Evolutionary conservation across 2,113 vertebrate genomes (phyloP), one percentile per base, ranked within the genome.

Genomic region (Ciconia maguari): DNA sequence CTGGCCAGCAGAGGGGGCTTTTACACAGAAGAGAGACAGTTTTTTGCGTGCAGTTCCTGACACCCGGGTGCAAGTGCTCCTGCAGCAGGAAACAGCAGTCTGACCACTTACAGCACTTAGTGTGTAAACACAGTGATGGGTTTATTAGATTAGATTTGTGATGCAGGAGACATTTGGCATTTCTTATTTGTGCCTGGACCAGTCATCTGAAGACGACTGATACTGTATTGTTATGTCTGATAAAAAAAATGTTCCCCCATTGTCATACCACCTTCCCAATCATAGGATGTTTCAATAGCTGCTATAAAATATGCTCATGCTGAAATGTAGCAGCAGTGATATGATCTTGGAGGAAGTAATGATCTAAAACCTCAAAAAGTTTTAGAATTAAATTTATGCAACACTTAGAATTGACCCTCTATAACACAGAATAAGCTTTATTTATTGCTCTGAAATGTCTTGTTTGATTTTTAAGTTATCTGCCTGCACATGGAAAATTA

Each of bases 1-100:
- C 44, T 48, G 61, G 34, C 93, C 93, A 76, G 78, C 87, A 96
- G 94, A 94, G 85, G 94, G 88, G 84, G 92, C 90, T 85, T 96
- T 82, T 2, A 16, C 49, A 49, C 49, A 62, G 68, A 81, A 41
- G 3, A 87, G 44, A 49, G 38, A 32, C 12, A 14, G 36, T 3
- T 36, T 1, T 2, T 15, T 3, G 21, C 2, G 25, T 1, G 42
- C 25, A 1, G 62, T 1, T 32, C 44, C 34, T 62, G 11, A 6
- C 49, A 20, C 11, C 10, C 78, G 16, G 44, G 57, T 64, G 54
- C 24, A 2, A 57, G 58, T 0, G 42, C 44, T 86, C 24, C 77
- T 27, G 68, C 64, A 0, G 51, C 77, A 6, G 22, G n/a, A 6
- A 82, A 32, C 58, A 49, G 74, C 78, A 7, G 7, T 2, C 83